Evolutionary conservation across 2,888 invertebrate genomes (phyloP).

Genomic region (Margaritifera margaritifera): DNA sequence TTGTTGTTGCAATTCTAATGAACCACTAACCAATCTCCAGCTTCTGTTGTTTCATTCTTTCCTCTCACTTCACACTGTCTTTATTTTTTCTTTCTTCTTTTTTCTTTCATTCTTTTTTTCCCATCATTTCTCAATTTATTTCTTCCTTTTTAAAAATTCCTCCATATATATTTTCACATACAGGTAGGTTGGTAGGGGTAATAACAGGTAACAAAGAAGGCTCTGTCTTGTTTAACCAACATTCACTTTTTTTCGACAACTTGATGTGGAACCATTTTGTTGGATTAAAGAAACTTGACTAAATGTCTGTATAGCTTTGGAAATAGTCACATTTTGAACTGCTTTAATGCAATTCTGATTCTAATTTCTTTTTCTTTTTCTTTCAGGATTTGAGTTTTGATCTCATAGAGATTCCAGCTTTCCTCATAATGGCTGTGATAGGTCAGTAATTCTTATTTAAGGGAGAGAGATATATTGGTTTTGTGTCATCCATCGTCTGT

Average conservation of each 20-base stretch:
- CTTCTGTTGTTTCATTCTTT: not conserved
- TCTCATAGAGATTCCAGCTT: conserved; percentile 83
- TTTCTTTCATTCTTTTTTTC: too few relatives aligned
- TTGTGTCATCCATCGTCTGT: too few relatives aligned
- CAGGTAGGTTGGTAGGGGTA: too few relatives aligned
- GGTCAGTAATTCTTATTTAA: conserved; percentile 71
- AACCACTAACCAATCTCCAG: not conserved
- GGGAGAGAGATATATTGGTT: too few relatives aligned
- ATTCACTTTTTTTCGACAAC: too few relatives aligned
- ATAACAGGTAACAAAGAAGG: too few relatives aligned
- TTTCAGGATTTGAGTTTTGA: conserved; percentile 74
- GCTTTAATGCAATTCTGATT: not conserved
- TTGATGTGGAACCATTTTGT: too few relatives aligned
- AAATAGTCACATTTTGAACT: not conserved
- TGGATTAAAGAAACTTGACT: too few relatives aligned
- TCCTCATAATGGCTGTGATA: conserved; percentile 88
- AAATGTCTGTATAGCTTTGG: not conserved
- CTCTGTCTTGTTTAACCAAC: too few relatives aligned
- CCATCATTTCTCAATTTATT: too few relatives aligned
- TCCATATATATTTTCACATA: not conserved
- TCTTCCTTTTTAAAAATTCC: not conserved
- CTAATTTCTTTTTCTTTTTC: conserved; percentile 11
- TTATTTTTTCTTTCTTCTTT: too few relatives aligned
- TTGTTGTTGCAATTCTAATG: not conserved
- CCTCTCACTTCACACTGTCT: not conserved